Evolutionary conservation across 2,888 invertebrate species (phyloP), one percentile per base, ranked within the genome.

Genomic region (Eupithecia centaureata): DNA sequence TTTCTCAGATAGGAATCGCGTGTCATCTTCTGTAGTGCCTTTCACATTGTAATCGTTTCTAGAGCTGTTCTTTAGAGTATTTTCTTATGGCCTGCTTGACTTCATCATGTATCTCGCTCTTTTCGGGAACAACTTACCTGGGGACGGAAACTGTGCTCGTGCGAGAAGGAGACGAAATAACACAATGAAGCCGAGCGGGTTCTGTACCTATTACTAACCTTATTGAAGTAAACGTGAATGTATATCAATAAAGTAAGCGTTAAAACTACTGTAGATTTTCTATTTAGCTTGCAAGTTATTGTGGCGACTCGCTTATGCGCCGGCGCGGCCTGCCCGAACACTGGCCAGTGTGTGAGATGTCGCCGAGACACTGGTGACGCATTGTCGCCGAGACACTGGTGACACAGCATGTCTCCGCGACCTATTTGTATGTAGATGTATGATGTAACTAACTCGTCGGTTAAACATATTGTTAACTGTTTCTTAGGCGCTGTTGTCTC

Each of bases 401-500:
- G 71, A 58, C 71, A 63, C 65, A 27, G 47, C 79, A 83, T 86
- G 84, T 86, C 86, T 85, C 87, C 68, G 82, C 88, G 84, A 83
- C 86, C 79, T 71, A 71, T 71, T 87, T 88, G 80, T 42, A 18
- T 42, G 80, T 84, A 77, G 82, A 82, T 86, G 83, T 89, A 87
- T 84, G 82, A 76, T 78, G 85, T 89, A 88, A 86, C 83, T 86
- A 76, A 74, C 82, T 82, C 88, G 84, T 89, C 90, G 85, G 89
- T 88, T 91, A 87, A 90, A 90, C 86, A 86, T 82, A 87, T 92
- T 93, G 93, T 93, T 93, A 92, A 88, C 92, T 93, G 92, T 92
- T 93, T 92, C 91, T 90, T 93, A 93, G 93, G 91, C 89, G 90
- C 91, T 91, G 92, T 92, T 93, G 91, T 90, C 87, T 86, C 84